Evolutionary conservation across 1,140 invertebrate species (phyloP), one percentile per base, ranked within the genome.

Genomic region (Sminthurides bifidus): DNA sequence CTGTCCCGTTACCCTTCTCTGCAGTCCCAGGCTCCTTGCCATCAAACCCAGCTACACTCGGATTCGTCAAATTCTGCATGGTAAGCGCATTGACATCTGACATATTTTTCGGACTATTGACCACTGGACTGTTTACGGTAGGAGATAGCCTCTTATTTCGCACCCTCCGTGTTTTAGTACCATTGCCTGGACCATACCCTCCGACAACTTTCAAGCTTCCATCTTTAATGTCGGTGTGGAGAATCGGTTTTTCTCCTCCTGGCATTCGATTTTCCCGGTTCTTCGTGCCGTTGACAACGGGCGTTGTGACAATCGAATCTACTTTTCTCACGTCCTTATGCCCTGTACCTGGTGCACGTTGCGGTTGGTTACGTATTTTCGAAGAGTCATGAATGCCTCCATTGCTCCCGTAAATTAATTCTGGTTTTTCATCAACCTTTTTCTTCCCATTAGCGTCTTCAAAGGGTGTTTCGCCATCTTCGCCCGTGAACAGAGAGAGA

Each of bases 401-500:
- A 17, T 14, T 50, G 48, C 37, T 33, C 46, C 46, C 29, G 31
- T 49, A 50, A 19, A 49, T 10, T 3, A 12, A 52, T 40, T 52
- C 21, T n/a, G n/a, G n/a, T n/a, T n/a, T n/a, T n/a, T n/a, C n/a
- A 27, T 52, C 33, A 37, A 21, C 33, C 24, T 2, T 26, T 21
- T 40, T 27, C 21, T 38, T 26, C n/a, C n/a, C n/a, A n/a, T n/a
- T n/a, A n/a, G n/a, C 19, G 30, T 15, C 33, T 48, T 37, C 10
- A n/a, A 10, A 52, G n/a, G 41, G 8, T 43, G 10, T 15, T 43
- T 57, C 43, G 27, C 45, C 33, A 10, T 61, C 51, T 24, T 48
- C 41, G 19, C 49, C 53, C 3, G 62, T 54, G 33, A 64, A 64
- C 15, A 54, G 33, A 3, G 51, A 46, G 15, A 65, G 43, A 44